Conservation (phyloP, 2,797 vertebrate species). For the Remorina albescens region DNA sequence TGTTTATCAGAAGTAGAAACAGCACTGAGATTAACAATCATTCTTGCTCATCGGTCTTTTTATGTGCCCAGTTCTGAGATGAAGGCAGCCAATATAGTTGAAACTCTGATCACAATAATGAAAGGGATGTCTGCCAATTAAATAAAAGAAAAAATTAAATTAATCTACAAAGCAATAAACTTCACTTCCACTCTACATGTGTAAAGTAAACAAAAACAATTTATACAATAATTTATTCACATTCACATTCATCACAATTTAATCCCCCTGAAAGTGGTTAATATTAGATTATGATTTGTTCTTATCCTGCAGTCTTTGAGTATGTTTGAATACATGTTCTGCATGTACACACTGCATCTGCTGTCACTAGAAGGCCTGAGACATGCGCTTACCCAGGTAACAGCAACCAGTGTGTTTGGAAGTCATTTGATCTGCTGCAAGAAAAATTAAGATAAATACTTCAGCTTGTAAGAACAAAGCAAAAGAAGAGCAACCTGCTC, state of each 20-base stretch:
- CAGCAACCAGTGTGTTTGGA: slow-evolving; percentile 57
- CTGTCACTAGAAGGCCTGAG: slow-evolving; percentile 37
- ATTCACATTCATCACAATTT: neutral
- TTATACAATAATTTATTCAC: neutral
- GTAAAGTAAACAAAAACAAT: slow-evolving; percentile 14
- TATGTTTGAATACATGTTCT: slow-evolving; percentile 27
- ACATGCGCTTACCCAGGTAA: slow-evolving; percentile 56
- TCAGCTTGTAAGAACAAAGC: slow-evolving; percentile 71
- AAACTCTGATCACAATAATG: neutral
- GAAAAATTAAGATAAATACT: slow-evolving; percentile 66
- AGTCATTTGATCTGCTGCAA: slow-evolving; percentile 68
- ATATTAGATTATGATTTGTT: slow-evolving; percentile 7
- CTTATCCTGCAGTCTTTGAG: neutral
- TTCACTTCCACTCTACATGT: neutral
- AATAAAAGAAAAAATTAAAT: neutral
- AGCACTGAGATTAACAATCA: slow-evolving; percentile 4
- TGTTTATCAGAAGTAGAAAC: neutral
- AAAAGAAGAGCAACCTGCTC: slow-evolving; percentile 64
- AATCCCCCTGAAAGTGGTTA: slow-evolving; percentile 8
- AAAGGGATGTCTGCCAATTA: neutral
- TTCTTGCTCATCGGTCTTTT: neutral
- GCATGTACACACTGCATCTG: slow-evolving; percentile 47
- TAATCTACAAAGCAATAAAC: too few relatives aligned
- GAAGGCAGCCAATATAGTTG: neutral
- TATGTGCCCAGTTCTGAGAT: neutral